Evolutionary conservation across 2,888 invertebrate species (phyloP).

Genomic region (Tenthredo mesomela): DNA sequence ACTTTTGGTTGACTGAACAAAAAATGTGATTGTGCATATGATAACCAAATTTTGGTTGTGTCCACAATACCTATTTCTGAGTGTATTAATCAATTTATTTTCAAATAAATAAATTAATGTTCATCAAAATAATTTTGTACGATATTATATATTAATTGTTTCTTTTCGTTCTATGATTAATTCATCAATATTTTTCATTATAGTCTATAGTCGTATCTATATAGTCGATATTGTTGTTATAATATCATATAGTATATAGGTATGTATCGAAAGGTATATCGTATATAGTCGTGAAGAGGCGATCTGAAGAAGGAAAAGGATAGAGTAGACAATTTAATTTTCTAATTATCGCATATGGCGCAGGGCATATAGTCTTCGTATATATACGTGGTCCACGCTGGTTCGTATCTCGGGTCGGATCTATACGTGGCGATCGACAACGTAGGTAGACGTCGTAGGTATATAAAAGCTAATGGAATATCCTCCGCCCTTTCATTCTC

Average conservation of each 20-base stretch:
- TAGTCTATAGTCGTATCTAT: background rate
- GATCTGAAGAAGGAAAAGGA: slow-evolving; percentile 24
- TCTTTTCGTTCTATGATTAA: too few species aligned
- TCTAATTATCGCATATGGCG: slow-evolving; percentile 74
- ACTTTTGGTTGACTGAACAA: too few species aligned
- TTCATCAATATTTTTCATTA: background rate
- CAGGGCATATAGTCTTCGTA: slow-evolving; percentile 51
- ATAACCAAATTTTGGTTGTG: too few species aligned
- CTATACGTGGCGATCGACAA: slow-evolving; percentile 55
- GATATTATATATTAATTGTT: too few species aligned
- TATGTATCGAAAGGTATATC: background rate
- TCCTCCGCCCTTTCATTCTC: slow-evolving; percentile 28
- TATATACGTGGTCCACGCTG: slow-evolving; percentile 46
- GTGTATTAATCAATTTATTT: too few species aligned
- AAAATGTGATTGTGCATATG: too few species aligned
- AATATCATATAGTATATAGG: background rate
- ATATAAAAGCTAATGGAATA: slow-evolving; percentile 73
- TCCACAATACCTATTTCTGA: too few species aligned
- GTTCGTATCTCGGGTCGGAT: slow-evolving; percentile 61
- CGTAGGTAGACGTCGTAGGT: slow-evolving; percentile 52
- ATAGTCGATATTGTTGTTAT: background rate
- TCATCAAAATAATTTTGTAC: too few species aligned
- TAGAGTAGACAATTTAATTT: slow-evolving; percentile 74
- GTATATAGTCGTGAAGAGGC: background rate
- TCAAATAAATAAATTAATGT: too few species aligned